Base-by-base conservation (phyloP, 1,140 invertebrate genomes). In the Zaprionus lachaisei region DNA sequence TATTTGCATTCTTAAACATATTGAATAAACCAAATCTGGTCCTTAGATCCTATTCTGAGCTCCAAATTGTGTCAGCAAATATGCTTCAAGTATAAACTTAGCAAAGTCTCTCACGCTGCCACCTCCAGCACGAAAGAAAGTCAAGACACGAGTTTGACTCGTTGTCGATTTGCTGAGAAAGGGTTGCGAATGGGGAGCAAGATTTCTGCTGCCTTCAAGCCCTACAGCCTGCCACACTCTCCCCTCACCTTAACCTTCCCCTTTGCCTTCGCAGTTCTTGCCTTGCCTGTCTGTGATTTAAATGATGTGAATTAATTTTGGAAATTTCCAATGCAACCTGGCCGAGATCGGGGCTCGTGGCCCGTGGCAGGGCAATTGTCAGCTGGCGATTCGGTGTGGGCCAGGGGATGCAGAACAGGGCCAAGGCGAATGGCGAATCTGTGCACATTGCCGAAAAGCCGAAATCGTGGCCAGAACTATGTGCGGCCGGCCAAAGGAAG, bases 401-500 rank as follows among this genome's bases (percentile, higher is more conserved):
- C 57, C 28, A 22, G n/a, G 31, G 31, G 31, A 34, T 34, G 31
- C 4, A 26, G 58, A 37, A 65, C 9, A 69, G 57, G 44, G 31
- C 44, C 34, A 55, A 24, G 47, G 14, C 58, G 26, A 60, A 20
- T 28, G 26, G 26, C 64, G 81, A 89, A 89, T 89, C 84, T 85
- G 74, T 75, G 68, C 85, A 77, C 81, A 87, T 87, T 79, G 74
- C 84, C 78, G 84, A 81, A 84, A 83, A 78, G 71, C 71, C 85
- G 79, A 81, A 90, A 89, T 78, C 85, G 85, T 84, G 81, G 85
- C 84, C 84, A 89, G 90, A 89, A 90, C 84, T 89, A 89, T 89
- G 84, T 90, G 84, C 81, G 84, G 84, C 85, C 54, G 61, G 68
- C 69, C 79, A 86, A 77, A 77, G 77, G 80, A 86, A 85, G 84